These are phyloP conservation scores for Anguilla japonica DNA, from an alignment of 2,113 vertebrate genomes.

Conservation along the genomic window DNA sequence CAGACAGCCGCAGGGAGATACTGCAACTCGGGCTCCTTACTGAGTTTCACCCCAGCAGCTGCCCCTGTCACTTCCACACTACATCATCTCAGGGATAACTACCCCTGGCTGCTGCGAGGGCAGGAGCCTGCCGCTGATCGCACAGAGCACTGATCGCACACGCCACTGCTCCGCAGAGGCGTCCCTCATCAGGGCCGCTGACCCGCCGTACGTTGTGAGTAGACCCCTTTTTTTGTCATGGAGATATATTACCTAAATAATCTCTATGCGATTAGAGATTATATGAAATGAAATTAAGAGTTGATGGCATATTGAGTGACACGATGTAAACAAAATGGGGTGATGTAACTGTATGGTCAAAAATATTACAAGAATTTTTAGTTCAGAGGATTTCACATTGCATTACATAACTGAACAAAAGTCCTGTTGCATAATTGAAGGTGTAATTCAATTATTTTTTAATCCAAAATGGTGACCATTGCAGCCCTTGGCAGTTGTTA, in stretches of 20 bases:
- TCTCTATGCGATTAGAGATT: not conserved
- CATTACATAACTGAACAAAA: not conserved
- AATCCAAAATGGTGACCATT: constrained; percentile 9
- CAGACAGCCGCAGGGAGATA: constrained; percentile 37
- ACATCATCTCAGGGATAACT: constrained; percentile 72
- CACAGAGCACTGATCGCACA: not conserved
- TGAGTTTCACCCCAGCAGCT: constrained; percentile 78
- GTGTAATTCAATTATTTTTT: not conserved
- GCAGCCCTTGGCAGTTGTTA: not conserved
- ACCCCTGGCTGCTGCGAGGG: constrained; percentile 64
- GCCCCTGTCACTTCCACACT: constrained; percentile 81
- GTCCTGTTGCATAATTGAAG: constrained; percentile 13
- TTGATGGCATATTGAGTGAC: not conserved
- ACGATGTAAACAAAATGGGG: not conserved
- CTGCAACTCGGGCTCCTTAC: constrained; percentile 63
- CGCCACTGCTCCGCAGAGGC: not conserved
- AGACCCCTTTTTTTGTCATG: not conserved
- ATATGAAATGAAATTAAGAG: not conserved
- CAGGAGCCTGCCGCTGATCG: constrained; percentile 51
- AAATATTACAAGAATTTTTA: not conserved
- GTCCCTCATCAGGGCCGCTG: not conserved
- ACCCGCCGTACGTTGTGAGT: not conserved
- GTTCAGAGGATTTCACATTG: not conserved
- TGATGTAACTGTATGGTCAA: not conserved
- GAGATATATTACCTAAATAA: not conserved